Conservation (phyloP, 2,797 vertebrate genomes). For the Rhinella marina region DNA sequence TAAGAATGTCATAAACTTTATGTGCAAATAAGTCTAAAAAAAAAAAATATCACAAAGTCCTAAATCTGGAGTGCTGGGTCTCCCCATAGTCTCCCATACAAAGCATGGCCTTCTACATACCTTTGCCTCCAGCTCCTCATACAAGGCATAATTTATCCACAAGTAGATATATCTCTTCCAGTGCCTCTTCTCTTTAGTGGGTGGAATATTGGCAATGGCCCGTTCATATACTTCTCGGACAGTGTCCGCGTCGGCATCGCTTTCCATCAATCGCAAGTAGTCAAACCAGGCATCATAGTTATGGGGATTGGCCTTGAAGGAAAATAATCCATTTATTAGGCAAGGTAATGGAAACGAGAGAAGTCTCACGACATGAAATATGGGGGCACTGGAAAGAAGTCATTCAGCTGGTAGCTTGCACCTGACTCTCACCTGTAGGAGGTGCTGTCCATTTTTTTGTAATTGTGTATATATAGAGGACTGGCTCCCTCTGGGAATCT, state of each 20-base stretch:
- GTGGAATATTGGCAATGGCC: slow-evolving; percentile 92
- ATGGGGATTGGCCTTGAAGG: slow-evolving; percentile 89
- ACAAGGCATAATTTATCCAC: slow-evolving; percentile 95
- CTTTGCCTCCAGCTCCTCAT: slow-evolving; percentile 96
- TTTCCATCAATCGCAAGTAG: slow-evolving; percentile 94
- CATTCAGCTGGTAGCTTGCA: too few relatives aligned
- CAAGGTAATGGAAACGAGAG: neutral
- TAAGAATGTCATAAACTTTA: too few relatives aligned
- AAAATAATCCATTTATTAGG: neutral
- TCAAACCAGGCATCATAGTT: slow-evolving; percentile 99
- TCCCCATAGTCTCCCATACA: too few relatives aligned
- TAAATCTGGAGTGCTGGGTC: too few relatives aligned
- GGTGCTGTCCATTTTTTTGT: too few relatives aligned
- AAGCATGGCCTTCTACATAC: slow-evolving; percentile 65
- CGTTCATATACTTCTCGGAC: slow-evolving; percentile 94
- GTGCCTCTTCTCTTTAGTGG: slow-evolving; percentile 94
- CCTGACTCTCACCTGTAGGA: too few relatives aligned
- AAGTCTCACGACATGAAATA: too few relatives aligned
- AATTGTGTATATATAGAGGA: too few relatives aligned
- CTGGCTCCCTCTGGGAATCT: too few relatives aligned
- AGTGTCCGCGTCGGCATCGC: slow-evolving; percentile 84
- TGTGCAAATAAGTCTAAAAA: too few relatives aligned
- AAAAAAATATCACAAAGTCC: too few relatives aligned
- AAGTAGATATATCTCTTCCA: slow-evolving; percentile 98
- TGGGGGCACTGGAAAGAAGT: neutral